Percentiles rank a stretch among this genome's conserved stretches.
Evolutionary conservation across 2,888 invertebrate genomes (phyloP).

Genomic region (Prosopocoilus inquinatus): DNA sequence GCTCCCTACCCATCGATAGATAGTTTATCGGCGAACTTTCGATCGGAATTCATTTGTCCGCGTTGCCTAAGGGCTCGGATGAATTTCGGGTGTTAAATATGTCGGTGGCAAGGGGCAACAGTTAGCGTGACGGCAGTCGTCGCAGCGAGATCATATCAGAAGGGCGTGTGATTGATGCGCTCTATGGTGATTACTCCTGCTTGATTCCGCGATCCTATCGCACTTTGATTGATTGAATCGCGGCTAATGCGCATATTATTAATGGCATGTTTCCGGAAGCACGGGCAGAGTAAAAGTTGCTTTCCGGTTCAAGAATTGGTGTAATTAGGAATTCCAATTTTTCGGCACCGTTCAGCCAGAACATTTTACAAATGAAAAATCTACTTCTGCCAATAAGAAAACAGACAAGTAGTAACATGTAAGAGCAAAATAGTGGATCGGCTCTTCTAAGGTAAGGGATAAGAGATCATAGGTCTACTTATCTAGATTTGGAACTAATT

Average conservation of each 20-base stretch:
- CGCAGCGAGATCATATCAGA: conserved; percentile 31
- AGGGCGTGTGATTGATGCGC: conserved; percentile 48
- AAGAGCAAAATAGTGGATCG: too few relatives aligned
- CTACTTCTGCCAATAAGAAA: too few relatives aligned
- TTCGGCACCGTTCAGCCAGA: neutral
- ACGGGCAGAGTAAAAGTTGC: neutral
- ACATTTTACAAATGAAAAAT: too few relatives aligned
- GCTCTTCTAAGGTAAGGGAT: too few relatives aligned
- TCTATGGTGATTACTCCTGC: conserved; percentile 51
- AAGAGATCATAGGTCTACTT: too few relatives aligned
- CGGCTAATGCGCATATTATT: conserved; percentile 43
- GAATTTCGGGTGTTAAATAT: too few relatives aligned
- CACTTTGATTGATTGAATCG: conserved; percentile 52
- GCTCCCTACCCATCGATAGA: too few relatives aligned
- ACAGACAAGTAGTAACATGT: too few relatives aligned
- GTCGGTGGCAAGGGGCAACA: neutral
- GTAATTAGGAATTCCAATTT: neutral
- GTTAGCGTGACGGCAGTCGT: conserved; percentile 9
- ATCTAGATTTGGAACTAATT: too few relatives aligned
- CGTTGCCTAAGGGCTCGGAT: too few relatives aligned
- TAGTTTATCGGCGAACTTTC: too few relatives aligned
- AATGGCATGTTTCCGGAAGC: conserved; percentile 27
- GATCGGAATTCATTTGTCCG: too few relatives aligned
- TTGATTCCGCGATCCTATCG: conserved; percentile 56
- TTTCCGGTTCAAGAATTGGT: neutral